Evolutionary conservation across 2,888 invertebrate species (phyloP).

Genomic region (Crioceris asparagi): DNA sequence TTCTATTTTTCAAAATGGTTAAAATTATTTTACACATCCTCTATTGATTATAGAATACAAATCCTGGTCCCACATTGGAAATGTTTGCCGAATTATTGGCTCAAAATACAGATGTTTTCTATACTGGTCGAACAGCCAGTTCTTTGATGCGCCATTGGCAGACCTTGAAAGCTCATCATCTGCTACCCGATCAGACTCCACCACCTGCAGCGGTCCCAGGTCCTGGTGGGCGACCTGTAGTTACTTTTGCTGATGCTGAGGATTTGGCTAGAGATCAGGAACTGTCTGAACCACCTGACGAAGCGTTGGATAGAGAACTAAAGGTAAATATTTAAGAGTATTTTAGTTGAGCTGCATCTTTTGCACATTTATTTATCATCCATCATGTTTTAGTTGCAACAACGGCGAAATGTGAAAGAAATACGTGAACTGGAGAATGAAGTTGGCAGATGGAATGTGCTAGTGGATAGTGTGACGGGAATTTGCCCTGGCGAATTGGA

Average conservation of each 20-base stretch:
- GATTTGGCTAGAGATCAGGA: conserved; percentile 79
- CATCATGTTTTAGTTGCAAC: conserved; percentile 45
- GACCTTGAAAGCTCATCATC: conserved; percentile 80
- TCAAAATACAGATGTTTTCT: conserved; percentile 76
- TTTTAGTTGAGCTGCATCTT: no score
- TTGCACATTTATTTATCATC: not conserved
- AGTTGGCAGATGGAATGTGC: conserved; percentile 74
- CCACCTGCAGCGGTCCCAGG: conserved; percentile 29
- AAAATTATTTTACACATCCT: not conserved
- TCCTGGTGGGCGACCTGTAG: conserved; percentile 34
- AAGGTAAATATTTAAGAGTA: conserved; percentile 1
- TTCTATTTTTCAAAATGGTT: not conserved
- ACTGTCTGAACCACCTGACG: conserved; percentile 70
- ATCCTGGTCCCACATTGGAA: conserved; percentile 62
- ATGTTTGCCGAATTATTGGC: conserved; percentile 77
- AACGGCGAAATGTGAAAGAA: conserved; percentile 46
- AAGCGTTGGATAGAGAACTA: conserved; percentile 35
- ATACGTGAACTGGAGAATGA: conserved; percentile 85
- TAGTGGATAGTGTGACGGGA: conserved; percentile 83
- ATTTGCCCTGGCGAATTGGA: conserved; percentile 82
- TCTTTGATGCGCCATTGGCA: conserved; percentile 84
- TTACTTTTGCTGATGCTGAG: conserved; percentile 86
- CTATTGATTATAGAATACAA: conserved; percentile 52
- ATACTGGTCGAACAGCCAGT: conserved; percentile 78
- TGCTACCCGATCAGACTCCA: conserved; percentile 82